phyloP scores from a whole-genome alignment of 2,888 invertebrate species.

The Deilephila elpenor region DNA sequence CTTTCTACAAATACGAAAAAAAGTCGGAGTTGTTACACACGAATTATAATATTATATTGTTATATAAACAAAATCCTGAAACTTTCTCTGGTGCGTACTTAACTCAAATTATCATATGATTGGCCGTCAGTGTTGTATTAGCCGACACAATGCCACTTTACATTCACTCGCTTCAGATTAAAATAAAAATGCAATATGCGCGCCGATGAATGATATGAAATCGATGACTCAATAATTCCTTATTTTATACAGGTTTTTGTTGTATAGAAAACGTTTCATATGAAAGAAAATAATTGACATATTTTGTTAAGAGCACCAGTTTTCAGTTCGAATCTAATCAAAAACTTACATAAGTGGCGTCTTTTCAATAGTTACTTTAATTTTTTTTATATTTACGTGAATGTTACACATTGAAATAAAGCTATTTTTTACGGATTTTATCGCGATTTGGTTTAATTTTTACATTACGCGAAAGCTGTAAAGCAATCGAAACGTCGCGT shows the following conservation, averaged over 20 bases:
- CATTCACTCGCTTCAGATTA: slow-evolving; percentile 5
- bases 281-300: background rate
- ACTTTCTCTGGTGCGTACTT: slow-evolving; percentile 4
- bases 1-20: slow-evolving; percentile 5
- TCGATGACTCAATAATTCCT: background rate
- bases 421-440: too few species aligned
- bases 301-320: too few species aligned
- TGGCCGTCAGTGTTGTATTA: slow-evolving; percentile 10
- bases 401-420: too few species aligned
- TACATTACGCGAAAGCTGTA: too few species aligned
- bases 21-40: background rate
- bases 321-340: too few species aligned
- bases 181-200: background rate
- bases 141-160: background rate
- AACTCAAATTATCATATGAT: background rate
- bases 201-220: background rate
- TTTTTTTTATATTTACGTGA: background rate
- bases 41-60: background rate
- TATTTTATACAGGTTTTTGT: background rate
- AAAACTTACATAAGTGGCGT: background rate
- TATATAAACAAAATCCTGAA: background rate
- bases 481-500: too few species aligned
- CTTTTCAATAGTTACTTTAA: too few species aligned
- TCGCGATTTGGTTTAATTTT: too few species aligned
- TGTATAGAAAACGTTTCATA: background rate